Evolutionary conservation across 2,113 vertebrate genomes (phyloP).

Genomic region (Manacus vitellinus): DNA sequence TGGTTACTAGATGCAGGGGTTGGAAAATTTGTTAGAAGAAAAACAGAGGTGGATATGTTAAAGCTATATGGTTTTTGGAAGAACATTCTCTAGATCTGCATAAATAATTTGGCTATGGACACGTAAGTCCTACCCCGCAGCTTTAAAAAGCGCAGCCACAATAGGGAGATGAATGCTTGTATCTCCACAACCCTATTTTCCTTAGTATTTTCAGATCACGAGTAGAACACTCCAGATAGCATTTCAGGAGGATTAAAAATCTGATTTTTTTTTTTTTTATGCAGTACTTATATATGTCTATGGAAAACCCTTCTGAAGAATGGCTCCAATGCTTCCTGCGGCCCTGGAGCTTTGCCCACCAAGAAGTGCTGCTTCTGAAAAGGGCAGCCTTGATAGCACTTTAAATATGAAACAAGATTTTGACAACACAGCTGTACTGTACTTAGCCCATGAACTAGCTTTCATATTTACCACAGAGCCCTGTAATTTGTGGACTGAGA

Average conservation of each 20-base stretch:
- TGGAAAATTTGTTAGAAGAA: constrained; percentile 30
- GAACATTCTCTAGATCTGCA: constrained; percentile 6
- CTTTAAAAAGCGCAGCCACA: not conserved
- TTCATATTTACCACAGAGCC: not conserved
- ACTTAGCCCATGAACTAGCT: not conserved
- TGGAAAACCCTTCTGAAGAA: not conserved
- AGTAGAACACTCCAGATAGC: not conserved
- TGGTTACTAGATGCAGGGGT: not conserved
- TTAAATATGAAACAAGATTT: not conserved
- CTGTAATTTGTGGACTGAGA: constrained; percentile 24
- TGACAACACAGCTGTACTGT: not conserved
- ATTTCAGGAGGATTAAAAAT: not conserved
- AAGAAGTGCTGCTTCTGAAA: not conserved
- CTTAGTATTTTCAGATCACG: constrained; percentile 5
- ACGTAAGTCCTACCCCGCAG: not conserved
- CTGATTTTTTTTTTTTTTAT: not conserved
- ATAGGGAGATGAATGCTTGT: not conserved
- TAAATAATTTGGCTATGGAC: constrained; percentile 35
- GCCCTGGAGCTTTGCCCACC: not conserved
- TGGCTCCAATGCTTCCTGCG: not conserved
- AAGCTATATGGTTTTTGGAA: not conserved
- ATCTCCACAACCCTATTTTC: not conserved
- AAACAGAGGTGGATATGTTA: not conserved
- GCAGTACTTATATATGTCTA: not conserved
- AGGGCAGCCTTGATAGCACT: not conserved